These are phyloP conservation scores for Platerodrilus igneus DNA, from an alignment of 2,888 invertebrate species.

Conservation along the genomic window DNA sequence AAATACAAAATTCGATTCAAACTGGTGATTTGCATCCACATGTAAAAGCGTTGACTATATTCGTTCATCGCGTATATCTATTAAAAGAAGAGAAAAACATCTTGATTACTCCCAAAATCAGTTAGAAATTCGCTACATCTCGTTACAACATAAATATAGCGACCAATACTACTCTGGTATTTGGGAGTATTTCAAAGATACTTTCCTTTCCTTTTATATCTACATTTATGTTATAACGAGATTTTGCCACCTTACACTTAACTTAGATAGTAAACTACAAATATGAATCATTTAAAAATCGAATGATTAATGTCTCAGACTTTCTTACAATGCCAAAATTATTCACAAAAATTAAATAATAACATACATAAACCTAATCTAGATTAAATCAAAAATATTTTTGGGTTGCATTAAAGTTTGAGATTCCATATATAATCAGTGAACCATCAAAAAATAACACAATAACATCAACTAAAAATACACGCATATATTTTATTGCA, in stretches of 20 bases:
- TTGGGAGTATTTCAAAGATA: conserved; percentile 45
- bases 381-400: no score
- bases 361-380: no score
- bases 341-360: no score
- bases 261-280: no score
- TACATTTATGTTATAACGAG: conserved; percentile 59
- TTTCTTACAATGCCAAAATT: no score
- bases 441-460: no score
- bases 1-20: conserved; percentile 19
- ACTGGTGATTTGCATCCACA: conserved; percentile 20
- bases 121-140: conserved; percentile 37
- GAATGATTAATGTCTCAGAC: no score
- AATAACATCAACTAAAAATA: no score
- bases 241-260: conserved; percentile 57
- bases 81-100: conserved; percentile 56
- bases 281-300: no score
- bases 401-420: no score
- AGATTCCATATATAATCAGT: no score
- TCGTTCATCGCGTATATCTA: conserved; percentile 74
- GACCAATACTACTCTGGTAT: conserved; percentile 26
- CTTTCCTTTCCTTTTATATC: conserved; percentile 45
- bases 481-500: no score
- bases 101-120: conserved; percentile 48
- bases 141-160: conserved; percentile 47
- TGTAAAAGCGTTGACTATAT: conserved; percentile 48